Conservation (phyloP, 1,140 invertebrate genomes). For the Phortica variegata region DNA sequence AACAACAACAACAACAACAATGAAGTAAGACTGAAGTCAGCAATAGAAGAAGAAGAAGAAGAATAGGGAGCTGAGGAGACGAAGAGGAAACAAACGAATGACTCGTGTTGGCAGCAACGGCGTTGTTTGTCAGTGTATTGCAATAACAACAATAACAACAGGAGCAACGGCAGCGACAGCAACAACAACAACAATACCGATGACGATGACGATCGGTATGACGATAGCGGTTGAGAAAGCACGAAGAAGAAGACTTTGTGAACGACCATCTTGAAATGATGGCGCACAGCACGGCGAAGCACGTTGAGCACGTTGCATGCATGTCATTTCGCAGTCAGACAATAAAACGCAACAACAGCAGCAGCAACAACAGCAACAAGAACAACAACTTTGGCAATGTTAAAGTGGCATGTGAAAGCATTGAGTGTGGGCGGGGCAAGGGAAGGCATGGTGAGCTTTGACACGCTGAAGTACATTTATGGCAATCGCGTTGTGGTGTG, state of each 20-base stretch:
- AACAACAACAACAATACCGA: no score
- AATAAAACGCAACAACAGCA: background rate
- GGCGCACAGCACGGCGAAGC: constrained; percentile 1
- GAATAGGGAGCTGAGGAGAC: background rate
- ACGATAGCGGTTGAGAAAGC: no score
- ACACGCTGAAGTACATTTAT: no score
- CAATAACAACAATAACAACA: constrained; percentile 1
- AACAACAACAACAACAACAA: no score
- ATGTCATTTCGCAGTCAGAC: constrained; percentile 42
- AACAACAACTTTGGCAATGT: constrained; percentile 23
- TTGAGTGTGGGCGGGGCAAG: background rate
- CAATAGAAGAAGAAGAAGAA: background rate
- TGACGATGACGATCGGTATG: no score
- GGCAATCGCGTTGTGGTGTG: background rate
- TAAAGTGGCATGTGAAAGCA: constrained; percentile 1
- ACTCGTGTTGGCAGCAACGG: no score
- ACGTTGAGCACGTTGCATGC: constrained; percentile 33
- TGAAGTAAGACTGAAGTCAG: no score
- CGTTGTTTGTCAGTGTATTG: no score
- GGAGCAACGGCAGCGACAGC: background rate
- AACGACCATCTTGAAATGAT: constrained; percentile 36
- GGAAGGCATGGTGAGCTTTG: no score
- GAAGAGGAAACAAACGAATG: background rate
- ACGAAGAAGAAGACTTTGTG: constrained; percentile 18
- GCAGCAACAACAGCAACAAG: background rate